Conservation (phyloP, 1,140 invertebrate genomes). For the Drosophila chauvacae region DNA sequence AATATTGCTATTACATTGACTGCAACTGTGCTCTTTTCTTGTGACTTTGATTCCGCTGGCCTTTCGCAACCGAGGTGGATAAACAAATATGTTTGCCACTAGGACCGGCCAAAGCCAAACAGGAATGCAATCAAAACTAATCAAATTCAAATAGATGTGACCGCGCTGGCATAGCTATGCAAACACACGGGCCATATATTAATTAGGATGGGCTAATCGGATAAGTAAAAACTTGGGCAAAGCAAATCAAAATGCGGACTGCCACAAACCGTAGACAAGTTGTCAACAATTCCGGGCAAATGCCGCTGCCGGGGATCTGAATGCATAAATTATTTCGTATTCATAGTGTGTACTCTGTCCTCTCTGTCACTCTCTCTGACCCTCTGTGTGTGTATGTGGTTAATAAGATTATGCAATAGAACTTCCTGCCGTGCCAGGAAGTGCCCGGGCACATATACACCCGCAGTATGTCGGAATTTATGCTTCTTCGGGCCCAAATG, state of each 20-base stretch:
- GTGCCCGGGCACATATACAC: constrained; percentile 19
- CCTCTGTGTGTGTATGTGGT: constrained; percentile 17
- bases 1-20: not conserved
- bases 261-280: constrained; percentile 39
- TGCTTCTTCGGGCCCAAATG: constrained; percentile 29
- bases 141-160: constrained; percentile 38
- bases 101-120: constrained; percentile 3
- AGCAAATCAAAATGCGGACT: constrained; percentile 61
- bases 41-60: constrained; percentile 1
- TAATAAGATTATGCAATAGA: constrained; percentile 48
- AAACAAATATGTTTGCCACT: constrained; percentile 15
- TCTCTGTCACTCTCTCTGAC: not conserved
- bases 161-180: constrained; percentile 1
- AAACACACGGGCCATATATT: constrained; percentile 27
- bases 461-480: constrained; percentile 30
- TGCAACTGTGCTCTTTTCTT: not conserved
- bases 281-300: constrained; percentile 39
- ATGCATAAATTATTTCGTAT: constrained; percentile 61
- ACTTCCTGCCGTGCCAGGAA: constrained; percentile 46
- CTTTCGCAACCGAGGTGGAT: constrained; percentile 4
- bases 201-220: constrained; percentile 45
- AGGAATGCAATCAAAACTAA: constrained; percentile 29
- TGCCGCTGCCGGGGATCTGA: constrained; percentile 22
- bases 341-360: constrained; percentile 23
- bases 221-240: constrained; percentile 39